Evolutionary conservation across 2,113 vertebrate species (phyloP), one percentile per base, ranked within the genome.

Genomic region (Origma solitaria): DNA sequence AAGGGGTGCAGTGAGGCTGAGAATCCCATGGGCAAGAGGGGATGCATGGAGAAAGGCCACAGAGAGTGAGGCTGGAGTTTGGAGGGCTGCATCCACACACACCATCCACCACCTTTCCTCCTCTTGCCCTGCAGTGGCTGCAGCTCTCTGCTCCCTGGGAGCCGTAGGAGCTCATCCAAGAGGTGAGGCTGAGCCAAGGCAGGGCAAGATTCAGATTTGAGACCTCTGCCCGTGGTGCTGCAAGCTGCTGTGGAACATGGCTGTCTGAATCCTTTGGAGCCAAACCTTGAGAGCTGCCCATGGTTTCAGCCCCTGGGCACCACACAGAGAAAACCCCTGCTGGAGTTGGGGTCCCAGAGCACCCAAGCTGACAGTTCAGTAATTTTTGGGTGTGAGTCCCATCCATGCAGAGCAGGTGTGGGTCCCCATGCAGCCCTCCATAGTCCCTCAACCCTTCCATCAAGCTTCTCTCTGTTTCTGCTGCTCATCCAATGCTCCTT

Each of bases 371-470:
- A 44, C 13, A 22, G 35, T 27, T 30, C 38, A 31, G 49, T 37
- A 40, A 40, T 53, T 27, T 22, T 75, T 79, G 69, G n/a, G 6
- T 66, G 14, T 20, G 25, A 60, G 27, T 64, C 25, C 11, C 20
- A 14, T 30, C 45, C 0, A 0, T 11, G 24, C 35, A 80, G 53
- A 68, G 25, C n/a, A 30, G 31, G 31, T 0, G 15, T n/a, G 21
- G 13, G 19, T 53, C 17, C 13, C 37, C 42, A 37, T 2, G 2
- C 64, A 56, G 54, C 25, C 8, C n/a, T 68, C 44, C 38, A 20
- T 0, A 2, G 14, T 21, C 49, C 16, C 19, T 40, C 72, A 58
- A 38, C 49, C 28, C 13, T 76, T 53, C 17, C 54, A 18, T 27
- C 24, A 30, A 84, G 38, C 10, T 35, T 49, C 5, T 50, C n/a